These are phyloP conservation scores for Scleropages formosus DNA, from an alignment of 2,797 vertebrate genomes.

Conservation along the genomic window DNA sequence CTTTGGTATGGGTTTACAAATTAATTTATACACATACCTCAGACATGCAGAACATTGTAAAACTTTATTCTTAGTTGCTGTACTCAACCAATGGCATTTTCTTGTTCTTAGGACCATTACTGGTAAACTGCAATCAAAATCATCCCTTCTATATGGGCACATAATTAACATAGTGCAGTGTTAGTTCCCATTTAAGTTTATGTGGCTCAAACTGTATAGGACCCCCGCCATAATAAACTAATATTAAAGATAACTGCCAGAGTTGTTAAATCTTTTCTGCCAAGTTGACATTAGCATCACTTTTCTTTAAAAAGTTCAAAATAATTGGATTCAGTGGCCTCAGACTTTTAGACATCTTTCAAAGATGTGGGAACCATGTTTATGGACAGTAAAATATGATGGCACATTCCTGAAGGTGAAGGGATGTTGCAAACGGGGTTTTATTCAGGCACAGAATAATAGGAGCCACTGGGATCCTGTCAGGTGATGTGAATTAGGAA, in stretches of 20 bases:
- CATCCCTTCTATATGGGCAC: slow-evolving; percentile 23
- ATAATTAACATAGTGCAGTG: slow-evolving; percentile 2
- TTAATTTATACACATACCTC: slow-evolving; percentile 23
- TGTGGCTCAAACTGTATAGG: background rate
- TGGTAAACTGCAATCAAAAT: slow-evolving; percentile 11
- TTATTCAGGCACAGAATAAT: slow-evolving; percentile 18
- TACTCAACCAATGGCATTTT: background rate
- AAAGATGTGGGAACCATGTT: background rate
- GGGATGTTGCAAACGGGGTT: background rate
- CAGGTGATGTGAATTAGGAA: background rate
- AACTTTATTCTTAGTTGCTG: background rate
- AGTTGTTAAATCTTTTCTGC: too few relatives aligned
- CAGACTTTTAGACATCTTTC: background rate
- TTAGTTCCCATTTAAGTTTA: background rate
- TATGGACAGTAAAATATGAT: background rate
- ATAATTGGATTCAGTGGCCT: background rate
- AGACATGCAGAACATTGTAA: slow-evolving; percentile 19
- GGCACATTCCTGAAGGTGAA: slow-evolving; percentile 1
- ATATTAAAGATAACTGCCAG: too few relatives aligned
- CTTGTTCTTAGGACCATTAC: slow-evolving; percentile 30
- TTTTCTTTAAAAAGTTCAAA: too few relatives aligned
- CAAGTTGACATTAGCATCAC: too few relatives aligned
- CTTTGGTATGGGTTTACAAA: slow-evolving; percentile 18
- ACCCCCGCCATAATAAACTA: too few relatives aligned
- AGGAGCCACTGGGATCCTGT: background rate